Percentiles rank a stretch among this genome's conserved stretches.
Evolutionary conservation across 1,140 invertebrate species (phyloP).

Genomic region (Drosophila auraria): DNA sequence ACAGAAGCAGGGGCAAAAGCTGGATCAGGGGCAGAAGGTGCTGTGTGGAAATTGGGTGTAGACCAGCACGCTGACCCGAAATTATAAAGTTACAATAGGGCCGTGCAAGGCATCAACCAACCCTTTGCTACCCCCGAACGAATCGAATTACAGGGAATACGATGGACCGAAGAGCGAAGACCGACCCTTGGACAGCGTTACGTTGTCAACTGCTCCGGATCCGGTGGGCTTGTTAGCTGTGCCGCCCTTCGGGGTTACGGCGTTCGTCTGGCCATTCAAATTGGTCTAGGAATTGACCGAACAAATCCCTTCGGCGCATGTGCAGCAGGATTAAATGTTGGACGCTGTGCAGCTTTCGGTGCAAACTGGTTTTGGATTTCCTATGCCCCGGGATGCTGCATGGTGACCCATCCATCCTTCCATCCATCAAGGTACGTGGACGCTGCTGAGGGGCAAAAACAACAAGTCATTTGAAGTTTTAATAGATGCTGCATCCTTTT

Average conservation of each 20-base stretch:
- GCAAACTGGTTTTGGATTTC: conserved; percentile 78
- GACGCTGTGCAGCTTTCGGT: conserved; percentile 69
- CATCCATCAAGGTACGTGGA: conserved; percentile 70
- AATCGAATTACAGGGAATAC: conserved; percentile 63
- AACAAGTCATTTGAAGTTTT: conserved; percentile 81
- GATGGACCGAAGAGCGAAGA: conserved; percentile 40
- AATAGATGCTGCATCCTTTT: conserved; percentile 81
- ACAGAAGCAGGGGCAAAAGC: conserved; percentile 1
- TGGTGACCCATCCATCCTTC: conserved; percentile 66
- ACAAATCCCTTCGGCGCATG: conserved; percentile 77
- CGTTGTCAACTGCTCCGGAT: conserved; percentile 48
- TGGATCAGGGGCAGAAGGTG: conserved; percentile 11
- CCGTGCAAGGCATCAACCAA: conserved; percentile 63
- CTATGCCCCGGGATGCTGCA: conserved; percentile 65
- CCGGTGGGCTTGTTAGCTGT: conserved; percentile 49
- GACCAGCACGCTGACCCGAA: conserved; percentile 70
- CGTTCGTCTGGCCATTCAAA: conserved; percentile 52
- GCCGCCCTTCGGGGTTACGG: conserved; percentile 58
- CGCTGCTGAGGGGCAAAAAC: conserved; percentile 65
- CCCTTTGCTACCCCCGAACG: conserved; percentile 64
- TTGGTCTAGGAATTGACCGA: conserved; percentile 75
- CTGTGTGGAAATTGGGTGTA: conserved; percentile 22
- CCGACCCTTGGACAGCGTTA: conserved; percentile 62
- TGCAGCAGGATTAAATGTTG: conserved; percentile 75
- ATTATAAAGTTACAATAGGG: conserved; percentile 77